Evolutionary conservation across 1,140 invertebrate genomes (phyloP).

Genomic region (Nymphalis io): DNA sequence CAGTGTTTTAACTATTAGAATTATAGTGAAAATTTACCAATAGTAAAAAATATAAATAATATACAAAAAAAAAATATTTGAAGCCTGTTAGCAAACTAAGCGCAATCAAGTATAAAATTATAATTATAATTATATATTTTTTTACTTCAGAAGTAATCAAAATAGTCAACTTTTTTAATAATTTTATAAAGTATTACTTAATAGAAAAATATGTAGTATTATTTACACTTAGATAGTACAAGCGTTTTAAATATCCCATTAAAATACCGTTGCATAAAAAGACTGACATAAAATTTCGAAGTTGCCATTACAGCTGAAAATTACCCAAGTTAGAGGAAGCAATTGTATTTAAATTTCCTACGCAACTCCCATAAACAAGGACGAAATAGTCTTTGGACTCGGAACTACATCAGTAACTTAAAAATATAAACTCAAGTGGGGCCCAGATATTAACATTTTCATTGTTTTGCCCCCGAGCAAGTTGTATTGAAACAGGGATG

Average conservation of each 20-base stretch:
- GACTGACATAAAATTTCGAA: conserved; percentile 1
- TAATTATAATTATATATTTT: no score
- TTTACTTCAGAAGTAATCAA: no score
- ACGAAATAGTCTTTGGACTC: conserved; percentile 24
- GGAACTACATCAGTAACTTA: conserved; percentile 50
- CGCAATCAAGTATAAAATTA: no score
- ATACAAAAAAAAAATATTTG: no score
- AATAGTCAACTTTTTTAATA: no score
- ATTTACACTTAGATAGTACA: not conserved
- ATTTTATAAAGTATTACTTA: no score
- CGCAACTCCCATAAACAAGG: conserved; percentile 22
- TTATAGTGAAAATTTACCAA: no score
- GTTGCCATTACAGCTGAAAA: not conserved
- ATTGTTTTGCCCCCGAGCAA: conserved; percentile 66
- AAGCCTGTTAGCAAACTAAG: no score
- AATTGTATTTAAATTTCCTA: conserved; percentile 17
- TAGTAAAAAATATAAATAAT: no score
- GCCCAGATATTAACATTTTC: conserved; percentile 69
- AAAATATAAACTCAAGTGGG: conserved; percentile 59
- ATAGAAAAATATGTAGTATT: no score
- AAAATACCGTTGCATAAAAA: not conserved
- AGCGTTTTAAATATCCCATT: not conserved
- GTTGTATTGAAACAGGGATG: conserved; percentile 70
- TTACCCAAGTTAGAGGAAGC: not conserved
- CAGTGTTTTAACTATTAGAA: no score